Base-by-base conservation (phyloP, 2,888 invertebrate genomes). In the Troides aeacus region DNA sequence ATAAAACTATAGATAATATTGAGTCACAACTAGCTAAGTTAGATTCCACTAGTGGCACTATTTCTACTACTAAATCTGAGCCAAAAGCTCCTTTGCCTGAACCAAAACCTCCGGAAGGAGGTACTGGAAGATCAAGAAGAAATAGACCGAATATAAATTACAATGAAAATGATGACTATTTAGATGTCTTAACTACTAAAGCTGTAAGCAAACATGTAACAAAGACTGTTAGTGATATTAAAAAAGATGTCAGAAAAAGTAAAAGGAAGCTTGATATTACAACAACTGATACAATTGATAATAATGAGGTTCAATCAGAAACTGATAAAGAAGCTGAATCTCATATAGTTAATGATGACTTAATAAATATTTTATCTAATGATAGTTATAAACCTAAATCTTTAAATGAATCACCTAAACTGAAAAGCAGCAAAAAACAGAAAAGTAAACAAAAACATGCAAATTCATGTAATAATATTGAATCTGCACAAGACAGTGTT, bases 151-250 rank as follows among this genome's bases (percentile, higher is more conserved):
- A 92, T 78, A 86, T 93, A 68, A 93, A 93, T 78, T 93, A 94
- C 89, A 87, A 93, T 92, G 88, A 93, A 91, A 89, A 93, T 88
- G 90, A 93, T 90, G 84, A 93, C 86, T 85, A 92, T 85, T 77
- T 94, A 82, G 84, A 93, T 84, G 84, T 84, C 72, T 71, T 94
- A 81, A 84, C 94, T 83, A 75, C 93, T 82, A 75, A 84, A 81
- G 80, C 86, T 81, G 74, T 84, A 73, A 77, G 71, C 74, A 89
- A 87, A 83, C 81, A 83, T 75, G 79, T 74, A 70, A 87, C 83
- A 72, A 91, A 86, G 84, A 87, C 89, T 70, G 87, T 90, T 30
- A 82, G 84, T 84, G 91, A 92, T 70, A 79, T 89, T 74, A 88
- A 90, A 80, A 89, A 87, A 75, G 91, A 93, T 81, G 79, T 78